These are phyloP conservation scores for Acanthosepion pharaonis DNA, from an alignment of 2,888 invertebrate genomes.

Conservation along the genomic window DNA sequence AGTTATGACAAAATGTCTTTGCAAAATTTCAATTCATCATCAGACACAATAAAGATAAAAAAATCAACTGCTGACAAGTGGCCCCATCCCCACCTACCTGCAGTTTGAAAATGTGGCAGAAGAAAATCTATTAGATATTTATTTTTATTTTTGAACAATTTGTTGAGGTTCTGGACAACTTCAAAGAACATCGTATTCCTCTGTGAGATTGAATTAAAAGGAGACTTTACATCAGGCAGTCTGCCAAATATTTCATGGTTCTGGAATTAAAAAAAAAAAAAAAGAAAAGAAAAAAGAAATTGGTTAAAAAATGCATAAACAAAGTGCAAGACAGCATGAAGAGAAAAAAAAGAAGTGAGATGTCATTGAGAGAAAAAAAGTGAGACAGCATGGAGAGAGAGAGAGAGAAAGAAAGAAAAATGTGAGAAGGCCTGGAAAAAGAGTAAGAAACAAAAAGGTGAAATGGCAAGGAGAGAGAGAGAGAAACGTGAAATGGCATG, in stretches of 20 bases:
- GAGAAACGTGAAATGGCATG: not conserved
- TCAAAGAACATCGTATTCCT: not conserved
- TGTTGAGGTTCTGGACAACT: not conserved
- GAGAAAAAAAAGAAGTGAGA: not conserved
- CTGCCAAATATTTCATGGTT: slow-evolving; percentile 43
- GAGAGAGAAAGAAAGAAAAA: not conserved
- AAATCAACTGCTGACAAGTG: not conserved
- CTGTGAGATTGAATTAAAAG: not conserved
- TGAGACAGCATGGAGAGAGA: no score
- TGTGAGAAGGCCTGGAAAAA: not conserved
- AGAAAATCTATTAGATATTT: slow-evolving; percentile 35
- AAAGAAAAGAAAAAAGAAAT: not conserved
- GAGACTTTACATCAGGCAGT: not conserved
- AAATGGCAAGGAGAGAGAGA: not conserved
- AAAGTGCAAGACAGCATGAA: not conserved
- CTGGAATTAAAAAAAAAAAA: not conserved
- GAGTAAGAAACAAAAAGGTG: no score
- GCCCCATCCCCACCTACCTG: not conserved
- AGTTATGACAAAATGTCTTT: not conserved
- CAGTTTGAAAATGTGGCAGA: slow-evolving; percentile 45
- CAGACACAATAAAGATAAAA: not conserved
- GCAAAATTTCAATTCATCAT: not conserved
- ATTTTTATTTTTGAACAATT: not conserved
- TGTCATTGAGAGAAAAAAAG: not conserved
- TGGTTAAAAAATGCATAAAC: no score